These are phyloP conservation scores for Semnornis frantzii DNA, from an alignment of 2,113 vertebrate species.

Conservation along the genomic window DNA sequence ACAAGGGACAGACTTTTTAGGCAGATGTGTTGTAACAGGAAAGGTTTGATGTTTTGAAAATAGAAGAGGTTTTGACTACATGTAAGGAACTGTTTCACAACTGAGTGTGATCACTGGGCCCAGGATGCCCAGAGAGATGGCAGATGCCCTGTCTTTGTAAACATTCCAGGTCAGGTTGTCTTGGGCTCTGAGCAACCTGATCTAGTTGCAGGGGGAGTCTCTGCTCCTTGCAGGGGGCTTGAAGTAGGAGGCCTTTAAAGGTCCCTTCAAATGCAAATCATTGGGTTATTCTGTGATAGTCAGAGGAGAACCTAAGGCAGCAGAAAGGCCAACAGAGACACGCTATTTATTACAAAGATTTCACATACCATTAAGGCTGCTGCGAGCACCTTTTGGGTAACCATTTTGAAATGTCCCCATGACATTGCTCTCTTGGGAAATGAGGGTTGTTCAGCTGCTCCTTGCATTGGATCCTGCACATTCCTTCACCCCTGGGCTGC, in stretches of 20 bases:
- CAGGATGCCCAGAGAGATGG: neutral
- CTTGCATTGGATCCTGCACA: neutral
- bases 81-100: no score
- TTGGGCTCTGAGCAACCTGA: no score
- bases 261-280: no score
- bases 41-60: neutral
- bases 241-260: no score
- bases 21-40: neutral
- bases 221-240: no score
- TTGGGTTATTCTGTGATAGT: no score
- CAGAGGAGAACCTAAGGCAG: neutral
- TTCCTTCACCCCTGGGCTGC: neutral
- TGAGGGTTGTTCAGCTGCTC: neutral
- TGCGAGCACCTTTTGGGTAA: neutral
- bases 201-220: no score
- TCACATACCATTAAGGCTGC: rapidly evolving
- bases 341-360: neutral
- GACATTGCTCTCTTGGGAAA: neutral
- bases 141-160: neutral
- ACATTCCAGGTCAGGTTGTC: no score
- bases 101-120: neutral
- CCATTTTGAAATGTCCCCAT: rapidly evolving
- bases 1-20: neutral
- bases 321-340: neutral
- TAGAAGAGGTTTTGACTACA: no score